A percentile compares a stretch with the other conserved stretches of the same genome.
Conservation (phyloP, 2,797 vertebrate genomes). For the Pipistrellus kuhlii region DNA sequence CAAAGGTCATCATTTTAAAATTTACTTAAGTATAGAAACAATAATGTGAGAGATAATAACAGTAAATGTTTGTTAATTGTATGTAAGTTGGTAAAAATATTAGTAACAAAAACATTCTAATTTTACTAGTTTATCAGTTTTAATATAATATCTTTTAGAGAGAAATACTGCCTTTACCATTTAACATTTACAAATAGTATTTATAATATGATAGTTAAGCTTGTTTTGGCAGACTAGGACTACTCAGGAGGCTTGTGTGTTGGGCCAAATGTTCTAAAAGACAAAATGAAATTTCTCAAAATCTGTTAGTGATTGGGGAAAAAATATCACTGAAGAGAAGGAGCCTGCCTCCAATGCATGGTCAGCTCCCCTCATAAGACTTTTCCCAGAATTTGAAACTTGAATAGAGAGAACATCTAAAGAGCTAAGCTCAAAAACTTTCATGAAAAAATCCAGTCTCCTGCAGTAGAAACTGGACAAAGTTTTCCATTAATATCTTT, state of each 20-base stretch:
- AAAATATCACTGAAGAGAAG: background rate
- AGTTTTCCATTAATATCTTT: background rate
- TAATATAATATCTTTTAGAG: background rate
- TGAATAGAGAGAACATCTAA: background rate
- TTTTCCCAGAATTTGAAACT: background rate
- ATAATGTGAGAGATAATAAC: background rate
- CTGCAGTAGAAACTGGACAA: background rate
- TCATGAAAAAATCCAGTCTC: background rate
- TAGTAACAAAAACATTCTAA: background rate
- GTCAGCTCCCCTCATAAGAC: background rate
- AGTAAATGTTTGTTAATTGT: background rate
- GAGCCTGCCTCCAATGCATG: background rate
- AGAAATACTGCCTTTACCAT: background rate
- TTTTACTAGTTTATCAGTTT: background rate
- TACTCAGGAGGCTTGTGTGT: background rate
- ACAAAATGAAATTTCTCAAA: background rate
- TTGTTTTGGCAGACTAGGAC: background rate
- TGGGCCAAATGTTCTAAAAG: background rate
- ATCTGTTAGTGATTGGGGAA: background rate
- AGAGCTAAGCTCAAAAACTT: background rate
- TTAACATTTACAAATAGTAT: background rate
- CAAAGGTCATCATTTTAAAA: background rate
- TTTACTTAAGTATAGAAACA: background rate
- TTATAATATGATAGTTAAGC: constrained; percentile 10
- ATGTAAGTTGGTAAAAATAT: background rate